These are phyloP conservation scores for Amphiprion percula DNA, from an alignment of 2,113 vertebrate genomes.

Conservation along the genomic window DNA sequence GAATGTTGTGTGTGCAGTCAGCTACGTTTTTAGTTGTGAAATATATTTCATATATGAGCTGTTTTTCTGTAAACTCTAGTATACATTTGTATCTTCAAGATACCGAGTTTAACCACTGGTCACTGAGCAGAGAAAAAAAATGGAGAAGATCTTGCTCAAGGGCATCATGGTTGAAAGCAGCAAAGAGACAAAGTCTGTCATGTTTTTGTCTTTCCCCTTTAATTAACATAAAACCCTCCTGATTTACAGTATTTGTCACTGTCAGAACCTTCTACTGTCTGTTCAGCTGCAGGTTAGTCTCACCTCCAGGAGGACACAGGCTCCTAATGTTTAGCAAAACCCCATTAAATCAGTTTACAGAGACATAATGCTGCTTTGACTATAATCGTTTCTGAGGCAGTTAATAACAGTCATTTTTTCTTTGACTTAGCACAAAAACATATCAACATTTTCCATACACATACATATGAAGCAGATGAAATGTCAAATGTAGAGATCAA, in stretches of 20 bases:
- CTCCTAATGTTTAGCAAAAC: neutral
- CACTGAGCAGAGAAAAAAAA: neutral
- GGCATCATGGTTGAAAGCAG: neutral
- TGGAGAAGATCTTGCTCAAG: neutral
- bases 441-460: neutral
- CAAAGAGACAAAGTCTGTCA: neutral
- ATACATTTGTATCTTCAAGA: neutral
- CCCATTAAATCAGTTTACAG: neutral
- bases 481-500: neutral
- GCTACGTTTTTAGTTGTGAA: neutral
- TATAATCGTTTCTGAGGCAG: neutral
- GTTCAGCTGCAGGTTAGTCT: neutral
- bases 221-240: neutral
- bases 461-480: neutral
- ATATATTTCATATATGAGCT: neutral
- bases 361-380: neutral
- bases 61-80: neutral
- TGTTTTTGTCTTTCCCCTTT: neutral
- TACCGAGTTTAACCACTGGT: neutral
- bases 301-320: neutral
- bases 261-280: neutral
- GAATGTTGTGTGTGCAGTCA: neutral
- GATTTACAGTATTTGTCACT: constrained; percentile 5
- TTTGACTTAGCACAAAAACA: neutral
- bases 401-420: neutral